Percentiles rank a stretch among this genome's conserved stretches.
phyloP scores from a whole-genome alignment of 2,113 vertebrate species.

The Callospermophilus lateralis region DNA sequence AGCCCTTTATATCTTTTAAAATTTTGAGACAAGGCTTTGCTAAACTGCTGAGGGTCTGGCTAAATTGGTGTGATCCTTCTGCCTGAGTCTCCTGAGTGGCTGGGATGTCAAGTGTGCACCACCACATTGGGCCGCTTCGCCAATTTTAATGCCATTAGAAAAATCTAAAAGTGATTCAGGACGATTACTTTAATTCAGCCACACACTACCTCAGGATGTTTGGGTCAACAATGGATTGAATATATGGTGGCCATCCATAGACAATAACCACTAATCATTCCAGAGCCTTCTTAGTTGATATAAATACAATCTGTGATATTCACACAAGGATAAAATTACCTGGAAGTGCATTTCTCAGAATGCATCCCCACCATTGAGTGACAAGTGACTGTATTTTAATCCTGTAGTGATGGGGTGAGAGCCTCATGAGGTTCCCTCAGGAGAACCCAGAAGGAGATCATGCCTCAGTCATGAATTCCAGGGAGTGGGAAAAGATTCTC shows the following conservation, averaged over 20 bases:
- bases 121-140: no score
- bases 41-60: no score
- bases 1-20: no score
- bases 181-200: neutral
- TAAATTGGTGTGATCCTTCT: no score
- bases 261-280: no score
- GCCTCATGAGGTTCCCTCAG: neutral
- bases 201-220: neutral
- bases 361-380: neutral
- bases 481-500: neutral
- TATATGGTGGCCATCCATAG: neutral
- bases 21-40: no score
- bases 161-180: no score
- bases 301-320: neutral
- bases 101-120: no score
- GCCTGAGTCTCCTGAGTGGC: no score
- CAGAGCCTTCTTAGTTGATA: neutral
- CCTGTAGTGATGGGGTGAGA: neutral
- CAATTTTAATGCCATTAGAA: no score
- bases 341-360: neutral
- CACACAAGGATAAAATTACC: neutral
- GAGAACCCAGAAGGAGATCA: neutral
- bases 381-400: neutral
- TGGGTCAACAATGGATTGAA: neutral
- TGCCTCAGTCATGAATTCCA: neutral